Percentiles rank a stretch among this genome's conserved stretches.
Evolutionary conservation across 2,797 vertebrate species (phyloP).

Genomic region (Scleropages formosus): DNA sequence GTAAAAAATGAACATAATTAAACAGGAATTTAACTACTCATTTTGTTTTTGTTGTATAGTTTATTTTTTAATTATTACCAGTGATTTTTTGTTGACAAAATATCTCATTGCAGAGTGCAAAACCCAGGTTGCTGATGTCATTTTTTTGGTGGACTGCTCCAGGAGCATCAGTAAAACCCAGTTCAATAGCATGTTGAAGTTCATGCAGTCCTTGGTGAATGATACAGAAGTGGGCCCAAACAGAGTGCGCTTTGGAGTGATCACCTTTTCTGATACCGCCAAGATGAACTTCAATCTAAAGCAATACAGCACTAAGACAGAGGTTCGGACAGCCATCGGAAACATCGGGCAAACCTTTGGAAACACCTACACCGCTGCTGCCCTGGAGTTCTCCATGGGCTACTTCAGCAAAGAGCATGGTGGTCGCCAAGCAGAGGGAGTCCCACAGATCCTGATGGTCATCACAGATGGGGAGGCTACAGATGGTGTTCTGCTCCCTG

Average conservation of each 20-base stretch:
- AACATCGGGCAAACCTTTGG: constrained; percentile 40
- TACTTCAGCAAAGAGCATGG: constrained; percentile 60
- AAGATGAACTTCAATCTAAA: constrained; percentile 58
- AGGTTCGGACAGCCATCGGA: constrained; percentile 59
- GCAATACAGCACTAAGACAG: constrained; percentile 45
- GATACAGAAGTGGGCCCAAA: constrained; percentile 61
- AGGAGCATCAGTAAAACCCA: constrained; percentile 47
- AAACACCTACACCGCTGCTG: constrained; percentile 64
- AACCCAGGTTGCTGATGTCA: constrained; percentile 72
- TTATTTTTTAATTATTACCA: constrained; percentile 22
- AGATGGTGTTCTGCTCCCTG: constrained; percentile 44
- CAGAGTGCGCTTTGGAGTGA: constrained; percentile 67
- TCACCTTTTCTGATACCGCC: constrained; percentile 56
- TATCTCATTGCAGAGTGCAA: constrained; percentile 60
- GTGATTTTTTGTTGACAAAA: too few relatives aligned
- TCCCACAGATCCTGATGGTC: constrained; percentile 71
- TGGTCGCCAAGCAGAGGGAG: constrained; percentile 47
- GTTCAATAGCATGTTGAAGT: constrained; percentile 67
- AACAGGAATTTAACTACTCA: not conserved
- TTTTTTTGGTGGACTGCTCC: constrained; percentile 76
- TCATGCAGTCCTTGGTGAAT: constrained; percentile 71
- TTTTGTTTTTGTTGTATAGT: not conserved
- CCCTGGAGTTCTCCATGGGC: constrained; percentile 57
- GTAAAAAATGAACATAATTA: not conserved
- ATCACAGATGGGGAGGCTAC: constrained; percentile 74